A percentile compares a stretch with the other conserved stretches of the same genome.
phyloP scores from a whole-genome alignment of 2,888 invertebrate genomes.

The Lamellibrachia satsuma region DNA sequence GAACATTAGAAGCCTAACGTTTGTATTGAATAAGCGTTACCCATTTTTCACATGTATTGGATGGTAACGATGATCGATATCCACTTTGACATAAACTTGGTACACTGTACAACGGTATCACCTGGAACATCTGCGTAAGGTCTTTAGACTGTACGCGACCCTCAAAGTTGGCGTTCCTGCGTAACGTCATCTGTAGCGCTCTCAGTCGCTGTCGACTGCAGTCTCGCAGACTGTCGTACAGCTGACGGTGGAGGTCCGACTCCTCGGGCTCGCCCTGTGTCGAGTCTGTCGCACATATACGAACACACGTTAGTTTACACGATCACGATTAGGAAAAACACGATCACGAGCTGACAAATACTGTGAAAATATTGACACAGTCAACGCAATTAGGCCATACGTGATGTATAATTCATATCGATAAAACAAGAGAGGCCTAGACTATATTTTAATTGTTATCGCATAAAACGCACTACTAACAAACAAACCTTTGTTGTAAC shows the following conservation, averaged over 20 bases:
- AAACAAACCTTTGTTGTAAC: too few species aligned
- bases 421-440: too few species aligned
- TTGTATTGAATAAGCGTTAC: too few species aligned
- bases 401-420: too few species aligned
- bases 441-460: too few species aligned
- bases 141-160: constrained; percentile 55
- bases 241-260: constrained; percentile 22
- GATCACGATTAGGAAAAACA: neutral
- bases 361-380: too few species aligned
- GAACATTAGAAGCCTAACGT: too few species aligned
- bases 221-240: constrained; percentile 41
- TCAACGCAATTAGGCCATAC: too few species aligned
- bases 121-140: constrained; percentile 40
- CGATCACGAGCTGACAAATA: neutral
- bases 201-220: constrained; percentile 58
- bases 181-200: constrained; percentile 57
- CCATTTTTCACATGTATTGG: neutral
- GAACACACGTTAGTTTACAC: neutral
- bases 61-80: neutral
- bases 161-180: constrained; percentile 55
- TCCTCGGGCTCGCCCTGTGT: neutral
- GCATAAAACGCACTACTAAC: too few species aligned
- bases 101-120: neutral
- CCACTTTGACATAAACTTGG: neutral
- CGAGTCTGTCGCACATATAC: neutral